Base-by-base conservation (phyloP, 2,888 invertebrate genomes). In the Tubulanus polymorphus region DNA sequence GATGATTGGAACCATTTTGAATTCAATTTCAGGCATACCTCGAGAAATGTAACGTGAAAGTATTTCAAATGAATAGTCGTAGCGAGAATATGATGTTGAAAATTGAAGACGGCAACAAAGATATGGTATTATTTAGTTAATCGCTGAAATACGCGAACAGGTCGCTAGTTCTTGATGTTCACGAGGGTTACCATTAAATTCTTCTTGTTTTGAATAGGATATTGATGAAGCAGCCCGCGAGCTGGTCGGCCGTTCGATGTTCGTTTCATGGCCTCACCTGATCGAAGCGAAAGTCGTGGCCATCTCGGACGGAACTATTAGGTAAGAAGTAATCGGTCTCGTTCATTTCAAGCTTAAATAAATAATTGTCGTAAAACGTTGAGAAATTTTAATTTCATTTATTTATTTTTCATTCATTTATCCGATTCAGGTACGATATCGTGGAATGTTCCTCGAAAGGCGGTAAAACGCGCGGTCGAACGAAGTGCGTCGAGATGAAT, bases 221-320 rank as follows among this genome's bases (percentile, higher is more conserved):
- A 52, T 73, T 6, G 79, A 84, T 37, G 74, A 81, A 3, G 76
- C 87, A 0, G 88, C 88, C 0, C 73, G 81, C 6, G 82, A 87
- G 41, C 76, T 88, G 35, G 75, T 95, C 12, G 90, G 89, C 0
- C 85, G 87, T 73, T 81, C 83, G 46, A 84, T 94, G 1, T 90
- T 86, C 82, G 90, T 92, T 2, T 86, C 87, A 3, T 97, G 95
- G 95, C 97, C 97, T 0, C 92, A 95, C 81, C 84, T 97, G 53
- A 83, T 85, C n/a, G 89, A 90, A 78, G 91, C 91, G 10, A 74
- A 72, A 69, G 87, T 89, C 2, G 76, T 85, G 45, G 83, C 84
- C 2, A 83, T 90, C 18, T 85, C 86, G 0, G 83, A 85, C 66
- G 81, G 80, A 49, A 81, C 83, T 52, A 51, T 54, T 35, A 71